These are phyloP conservation scores for Ascaphus truei DNA, from an alignment of 2,113 vertebrate genomes.

Conservation along the genomic window DNA sequence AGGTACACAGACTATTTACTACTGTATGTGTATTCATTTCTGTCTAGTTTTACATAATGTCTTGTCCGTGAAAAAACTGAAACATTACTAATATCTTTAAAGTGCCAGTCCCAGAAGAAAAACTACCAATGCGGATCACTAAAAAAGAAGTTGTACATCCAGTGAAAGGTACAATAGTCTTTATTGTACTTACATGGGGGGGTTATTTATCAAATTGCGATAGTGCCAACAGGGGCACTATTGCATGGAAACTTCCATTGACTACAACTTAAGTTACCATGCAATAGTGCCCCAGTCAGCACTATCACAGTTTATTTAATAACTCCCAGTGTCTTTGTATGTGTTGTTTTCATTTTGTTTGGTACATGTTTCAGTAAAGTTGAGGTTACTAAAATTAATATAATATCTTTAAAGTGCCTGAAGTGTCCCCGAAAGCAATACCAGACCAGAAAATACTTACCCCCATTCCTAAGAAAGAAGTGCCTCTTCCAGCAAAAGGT, in stretches of 20 bases:
- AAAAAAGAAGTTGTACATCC: conserved; percentile 17
- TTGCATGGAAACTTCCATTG: too few species aligned
- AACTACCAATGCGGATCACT: background rate
- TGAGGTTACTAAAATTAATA: background rate
- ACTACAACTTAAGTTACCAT: too few species aligned
- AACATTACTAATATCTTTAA: conserved; percentile 39
- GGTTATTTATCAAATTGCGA: too few species aligned
- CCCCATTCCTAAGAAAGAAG: background rate
- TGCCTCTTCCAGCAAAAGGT: background rate
- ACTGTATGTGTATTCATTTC: background rate
- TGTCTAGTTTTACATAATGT: background rate
- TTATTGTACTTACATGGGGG: background rate
- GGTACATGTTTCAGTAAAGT: too few species aligned
- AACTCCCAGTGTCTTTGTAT: too few species aligned
- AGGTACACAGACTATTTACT: background rate
- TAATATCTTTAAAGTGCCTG: background rate
- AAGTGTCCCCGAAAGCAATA: background rate
- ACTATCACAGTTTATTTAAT: too few species aligned
- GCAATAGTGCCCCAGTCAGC: too few species aligned
- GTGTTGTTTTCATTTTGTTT: too few species aligned
- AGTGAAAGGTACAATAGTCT: conserved; percentile 15
- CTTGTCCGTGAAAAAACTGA: background rate
- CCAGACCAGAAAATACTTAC: background rate
- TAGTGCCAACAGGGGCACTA: too few species aligned
- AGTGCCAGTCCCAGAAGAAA: conserved; percentile 48